Conservation (phyloP, 2,797 vertebrate genomes). For the Urophycis tenuis region DNA sequence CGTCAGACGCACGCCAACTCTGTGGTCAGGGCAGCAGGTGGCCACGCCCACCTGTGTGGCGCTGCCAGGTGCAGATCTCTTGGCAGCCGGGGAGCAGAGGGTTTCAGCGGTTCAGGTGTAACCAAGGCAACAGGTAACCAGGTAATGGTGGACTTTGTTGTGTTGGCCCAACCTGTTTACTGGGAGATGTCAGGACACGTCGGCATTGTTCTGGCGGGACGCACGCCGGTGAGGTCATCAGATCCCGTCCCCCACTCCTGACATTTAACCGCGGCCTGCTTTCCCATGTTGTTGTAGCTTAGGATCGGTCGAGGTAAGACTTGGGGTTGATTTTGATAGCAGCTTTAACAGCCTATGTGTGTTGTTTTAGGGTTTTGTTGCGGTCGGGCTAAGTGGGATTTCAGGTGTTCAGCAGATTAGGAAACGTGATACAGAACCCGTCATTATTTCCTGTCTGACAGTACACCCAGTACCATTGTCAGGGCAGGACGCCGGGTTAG, state of each 20-base stretch:
- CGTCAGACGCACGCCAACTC: too few relatives aligned
- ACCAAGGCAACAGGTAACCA: too few relatives aligned
- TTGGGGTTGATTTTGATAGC: neutral
- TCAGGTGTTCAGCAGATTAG: constrained; percentile 28
- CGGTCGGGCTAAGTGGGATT: neutral
- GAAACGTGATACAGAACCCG: constrained; percentile 23
- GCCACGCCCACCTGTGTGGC: too few relatives aligned
- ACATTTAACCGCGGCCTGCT: neutral
- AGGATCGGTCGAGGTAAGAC: neutral
- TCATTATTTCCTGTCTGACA: neutral
- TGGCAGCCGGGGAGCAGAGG: too few relatives aligned
- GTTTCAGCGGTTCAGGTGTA: neutral
- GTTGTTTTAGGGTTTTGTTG: neutral
- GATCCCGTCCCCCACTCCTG: neutral
- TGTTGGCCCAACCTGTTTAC: neutral
- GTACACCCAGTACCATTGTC: neutral
- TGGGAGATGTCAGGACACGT: too few relatives aligned
- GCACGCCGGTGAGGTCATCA: neutral
- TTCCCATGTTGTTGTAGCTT: neutral
- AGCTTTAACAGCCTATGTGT: neutral
- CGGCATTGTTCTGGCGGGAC: neutral
- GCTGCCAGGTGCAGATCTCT: too few relatives aligned
- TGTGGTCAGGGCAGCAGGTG: too few relatives aligned
- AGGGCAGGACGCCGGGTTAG: neutral
- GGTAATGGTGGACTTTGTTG: neutral